Conservation (phyloP, 2,113 vertebrate genomes). For the Otolemur garnettii region DNA sequence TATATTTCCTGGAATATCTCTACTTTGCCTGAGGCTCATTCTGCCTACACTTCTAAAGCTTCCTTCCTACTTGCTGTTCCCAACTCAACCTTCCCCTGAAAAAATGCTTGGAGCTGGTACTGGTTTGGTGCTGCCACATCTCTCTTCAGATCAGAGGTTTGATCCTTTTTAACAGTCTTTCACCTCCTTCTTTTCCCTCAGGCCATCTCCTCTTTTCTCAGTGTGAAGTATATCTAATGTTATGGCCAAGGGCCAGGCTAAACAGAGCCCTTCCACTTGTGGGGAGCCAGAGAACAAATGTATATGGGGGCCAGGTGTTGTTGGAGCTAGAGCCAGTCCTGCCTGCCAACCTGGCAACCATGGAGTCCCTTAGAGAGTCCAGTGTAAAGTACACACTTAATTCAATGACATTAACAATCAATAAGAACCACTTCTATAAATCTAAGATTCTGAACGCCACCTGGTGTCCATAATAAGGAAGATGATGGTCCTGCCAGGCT, state of each 20-base stretch:
- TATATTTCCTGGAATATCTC: neutral
- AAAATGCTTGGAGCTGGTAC: neutral
- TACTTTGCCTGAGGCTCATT: slow-evolving; percentile 28
- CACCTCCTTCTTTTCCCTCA: slow-evolving; percentile 22
- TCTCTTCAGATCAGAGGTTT: slow-evolving; percentile 7
- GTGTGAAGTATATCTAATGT: slow-evolving; percentile 8
- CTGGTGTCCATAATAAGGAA: neutral
- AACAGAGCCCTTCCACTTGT: neutral
- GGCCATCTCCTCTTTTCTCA: slow-evolving; percentile 10
- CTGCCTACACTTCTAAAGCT: neutral
- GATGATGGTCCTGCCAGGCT: neutral
- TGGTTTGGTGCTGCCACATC: neutral
- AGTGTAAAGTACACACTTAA: slow-evolving; percentile 12
- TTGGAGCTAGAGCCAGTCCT: neutral
- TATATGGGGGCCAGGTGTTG: neutral
- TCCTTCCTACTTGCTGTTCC: slow-evolving; percentile 4
- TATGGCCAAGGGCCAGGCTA: neutral
- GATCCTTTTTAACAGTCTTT: neutral
- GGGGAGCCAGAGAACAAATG: neutral
- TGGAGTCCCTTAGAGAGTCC: neutral
- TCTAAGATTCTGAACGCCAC: neutral
- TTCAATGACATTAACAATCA: slow-evolving; percentile 36
- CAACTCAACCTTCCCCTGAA: neutral
- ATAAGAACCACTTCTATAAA: slow-evolving; percentile 18
- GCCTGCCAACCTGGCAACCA: neutral